Evolutionary conservation across 2,113 vertebrate species (phyloP), one percentile per base, ranked within the genome.

Genomic region (Carassius carassius): DNA sequence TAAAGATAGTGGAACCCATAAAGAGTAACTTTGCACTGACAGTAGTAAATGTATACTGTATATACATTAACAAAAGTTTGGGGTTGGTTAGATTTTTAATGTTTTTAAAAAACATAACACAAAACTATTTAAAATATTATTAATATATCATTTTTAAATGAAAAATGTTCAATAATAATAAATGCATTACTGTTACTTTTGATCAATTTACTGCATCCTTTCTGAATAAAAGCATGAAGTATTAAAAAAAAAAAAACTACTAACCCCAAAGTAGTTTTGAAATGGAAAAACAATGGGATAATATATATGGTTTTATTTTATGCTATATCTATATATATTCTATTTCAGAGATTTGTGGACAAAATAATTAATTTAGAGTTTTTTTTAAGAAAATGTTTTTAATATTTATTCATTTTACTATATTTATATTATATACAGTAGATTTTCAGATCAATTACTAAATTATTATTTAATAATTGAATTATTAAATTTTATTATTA

Each of bases 1-100:
- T 44, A 47, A 74, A 86, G 74, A 75, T 76, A 83, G 70, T 74
- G 70, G n/a, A 78, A 81, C 25, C 19, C 85, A 83, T 81, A 63
- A 78, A 78, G 51, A 49, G 70, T 74, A 74, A 74, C 70, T 47
- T 74, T 47, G 14, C 70, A 74, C 70, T 7, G 70, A 47, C 70
- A 73, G 70, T 47, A 47, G 37, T 47, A n/a, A 23, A 3, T 12
- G 21, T 13, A 5, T 23, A 8, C 37, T 23, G 21, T 73, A 44
- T 44, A 21, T 70, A 41, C 35, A 70, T 37, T 70, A 21, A 5
- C 4, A 37, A 67, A 67, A 37, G 29, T 17, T 67, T 29, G 63
- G 5, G 29, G 2, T 1, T 29, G 13, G 12, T 29, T 29, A 16
- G 16, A 35, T 19, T 29, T 65, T 32, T 1, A 0, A 32, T 35